These are phyloP conservation scores for Notodonta ziczac DNA, from an alignment of 2,888 invertebrate genomes.

Conservation along the genomic window DNA sequence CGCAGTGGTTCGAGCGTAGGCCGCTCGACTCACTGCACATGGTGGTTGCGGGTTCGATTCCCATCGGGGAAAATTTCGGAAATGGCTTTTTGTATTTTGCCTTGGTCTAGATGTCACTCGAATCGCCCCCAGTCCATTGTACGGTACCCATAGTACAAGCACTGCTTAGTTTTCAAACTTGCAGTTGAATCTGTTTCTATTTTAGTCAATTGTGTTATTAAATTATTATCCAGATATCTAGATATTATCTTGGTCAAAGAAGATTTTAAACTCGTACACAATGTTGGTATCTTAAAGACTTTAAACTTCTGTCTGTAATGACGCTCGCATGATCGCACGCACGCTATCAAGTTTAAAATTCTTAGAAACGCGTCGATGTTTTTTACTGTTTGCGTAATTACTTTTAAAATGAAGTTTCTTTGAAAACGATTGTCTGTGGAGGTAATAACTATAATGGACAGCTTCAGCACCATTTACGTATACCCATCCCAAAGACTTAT, in stretches of 20 bases:
- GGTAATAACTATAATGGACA: slow-evolving; percentile 1
- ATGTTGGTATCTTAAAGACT: neutral
- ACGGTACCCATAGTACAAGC: no score
- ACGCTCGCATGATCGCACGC: slow-evolving; percentile 3
- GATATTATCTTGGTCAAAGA: neutral
- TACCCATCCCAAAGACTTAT: neutral
- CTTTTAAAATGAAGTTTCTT: neutral
- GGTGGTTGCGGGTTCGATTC: no score
- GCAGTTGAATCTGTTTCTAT: no score
- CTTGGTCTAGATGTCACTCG: no score
- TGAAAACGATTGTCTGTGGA: neutral
- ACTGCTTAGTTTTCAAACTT: no score
- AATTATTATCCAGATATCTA: no score
- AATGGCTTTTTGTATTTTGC: no score
- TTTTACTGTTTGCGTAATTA: slow-evolving; percentile 5
- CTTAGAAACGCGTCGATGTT: neutral
- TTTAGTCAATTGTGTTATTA: no score
- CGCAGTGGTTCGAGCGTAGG: no score
- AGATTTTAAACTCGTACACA: neutral
- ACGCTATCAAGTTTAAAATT: slow-evolving; percentile 2
- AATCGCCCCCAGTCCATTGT: no score
- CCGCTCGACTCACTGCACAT: no score
- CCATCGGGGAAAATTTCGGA: no score
- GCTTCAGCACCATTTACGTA: neutral
- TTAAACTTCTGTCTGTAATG: neutral